Conservation (phyloP, 2,113 vertebrate genomes). For the Nothoprocta pentlandii region DNA sequence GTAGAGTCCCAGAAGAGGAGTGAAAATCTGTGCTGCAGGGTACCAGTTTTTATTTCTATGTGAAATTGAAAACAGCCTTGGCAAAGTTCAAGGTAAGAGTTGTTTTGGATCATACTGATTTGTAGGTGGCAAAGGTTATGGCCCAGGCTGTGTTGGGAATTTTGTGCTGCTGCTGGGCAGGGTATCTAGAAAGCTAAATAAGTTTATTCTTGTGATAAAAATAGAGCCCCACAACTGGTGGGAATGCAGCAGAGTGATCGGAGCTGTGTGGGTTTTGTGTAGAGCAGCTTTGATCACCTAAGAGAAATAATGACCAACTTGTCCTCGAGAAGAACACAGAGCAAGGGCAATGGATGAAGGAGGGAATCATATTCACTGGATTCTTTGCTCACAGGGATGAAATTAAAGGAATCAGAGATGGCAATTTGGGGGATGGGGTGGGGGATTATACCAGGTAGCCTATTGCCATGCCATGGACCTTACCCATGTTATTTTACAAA, state of each 20-base stretch:
- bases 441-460: background rate
- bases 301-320: background rate
- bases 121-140: background rate
- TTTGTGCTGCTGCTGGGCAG: background rate
- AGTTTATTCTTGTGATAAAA: background rate
- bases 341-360: background rate
- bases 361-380: rapidly evolving
- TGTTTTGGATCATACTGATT: background rate
- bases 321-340: background rate
- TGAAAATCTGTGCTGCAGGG: background rate
- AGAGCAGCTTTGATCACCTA: background rate
- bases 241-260: background rate
- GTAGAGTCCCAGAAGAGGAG: background rate
- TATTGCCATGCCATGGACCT: background rate
- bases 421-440: background rate
- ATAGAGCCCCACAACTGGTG: background rate
- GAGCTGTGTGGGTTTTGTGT: background rate
- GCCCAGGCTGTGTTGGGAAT: background rate
- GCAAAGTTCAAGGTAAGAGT: background rate
- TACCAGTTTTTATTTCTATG: background rate
- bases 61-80: background rate
- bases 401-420: background rate
- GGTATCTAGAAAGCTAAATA: background rate
- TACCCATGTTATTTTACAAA: background rate
- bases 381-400: background rate